A percentile compares a stretch with the other conserved stretches of the same genome.
Conservation (phyloP, 2,797 vertebrate species). For the Hydrocynus forskahlii region DNA sequence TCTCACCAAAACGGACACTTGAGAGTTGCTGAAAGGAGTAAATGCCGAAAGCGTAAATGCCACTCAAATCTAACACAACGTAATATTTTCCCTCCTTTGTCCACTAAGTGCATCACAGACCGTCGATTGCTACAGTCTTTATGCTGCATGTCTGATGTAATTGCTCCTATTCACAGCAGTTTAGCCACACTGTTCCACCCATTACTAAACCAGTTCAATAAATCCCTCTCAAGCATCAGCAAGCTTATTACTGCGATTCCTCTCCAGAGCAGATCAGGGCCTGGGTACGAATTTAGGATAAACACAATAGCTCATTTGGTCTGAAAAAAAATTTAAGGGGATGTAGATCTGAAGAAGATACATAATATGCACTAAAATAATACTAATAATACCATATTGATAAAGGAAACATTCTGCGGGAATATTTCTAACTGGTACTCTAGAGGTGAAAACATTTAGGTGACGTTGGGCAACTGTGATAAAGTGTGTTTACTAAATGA, state of each 20-base stretch:
- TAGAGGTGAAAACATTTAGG: too few species aligned
- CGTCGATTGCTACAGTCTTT: conserved; percentile 29
- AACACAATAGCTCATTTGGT: not conserved
- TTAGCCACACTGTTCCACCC: conserved; percentile 29
- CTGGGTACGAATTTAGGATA: not conserved
- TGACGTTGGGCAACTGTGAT: too few species aligned
- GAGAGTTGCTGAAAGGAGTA: conserved; percentile 15
- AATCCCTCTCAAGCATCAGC: conserved; percentile 16
- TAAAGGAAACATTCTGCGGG: too few species aligned
- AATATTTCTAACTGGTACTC: too few species aligned
- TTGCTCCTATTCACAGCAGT: conserved; percentile 42
- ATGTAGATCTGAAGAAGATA: not conserved
- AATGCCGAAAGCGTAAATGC: conserved; percentile 16
- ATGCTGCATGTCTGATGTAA: conserved; percentile 27
- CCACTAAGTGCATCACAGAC: conserved; percentile 33
- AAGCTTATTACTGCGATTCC: conserved; percentile 29
- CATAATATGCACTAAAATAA: not conserved
- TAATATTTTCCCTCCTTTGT: conserved; percentile 38
- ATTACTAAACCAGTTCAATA: conserved; percentile 37
- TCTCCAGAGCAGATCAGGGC: not conserved
- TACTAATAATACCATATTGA: not conserved
- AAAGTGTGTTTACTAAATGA: too few species aligned
- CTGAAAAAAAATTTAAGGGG: not conserved
- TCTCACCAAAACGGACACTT: conserved; percentile 12
- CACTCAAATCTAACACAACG: conserved; percentile 36